Evolutionary conservation across 2,797 vertebrate genomes (phyloP).

Genomic region (Arnoldichthys spilopterus): DNA sequence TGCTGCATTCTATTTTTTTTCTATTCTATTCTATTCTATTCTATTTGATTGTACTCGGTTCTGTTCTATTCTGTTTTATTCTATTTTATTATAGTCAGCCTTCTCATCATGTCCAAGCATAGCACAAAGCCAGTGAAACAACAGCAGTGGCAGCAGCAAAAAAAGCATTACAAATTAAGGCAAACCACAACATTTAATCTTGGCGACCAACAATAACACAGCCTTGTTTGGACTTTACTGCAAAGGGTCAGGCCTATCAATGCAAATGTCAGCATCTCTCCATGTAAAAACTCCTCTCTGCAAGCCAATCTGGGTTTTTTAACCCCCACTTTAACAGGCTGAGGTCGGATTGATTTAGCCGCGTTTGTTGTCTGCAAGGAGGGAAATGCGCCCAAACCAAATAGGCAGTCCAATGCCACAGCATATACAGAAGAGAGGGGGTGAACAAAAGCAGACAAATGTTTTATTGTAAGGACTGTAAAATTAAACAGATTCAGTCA

Average conservation of each 20-base stretch:
- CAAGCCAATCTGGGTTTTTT: conserved; percentile 21
- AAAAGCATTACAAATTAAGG: background rate
- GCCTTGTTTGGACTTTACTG: conserved; percentile 24
- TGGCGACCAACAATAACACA: conserved; percentile 12
- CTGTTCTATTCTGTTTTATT: background rate
- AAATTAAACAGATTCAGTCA: conserved; percentile 70
- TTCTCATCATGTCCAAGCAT: background rate
- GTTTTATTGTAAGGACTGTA: conserved; percentile 65
- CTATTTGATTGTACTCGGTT: no score
- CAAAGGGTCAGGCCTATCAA: background rate
- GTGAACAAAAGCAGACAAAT: conserved; percentile 62
- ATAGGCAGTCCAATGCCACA: conserved; percentile 6
- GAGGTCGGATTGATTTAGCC: conserved; percentile 23
- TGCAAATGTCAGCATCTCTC: background rate
- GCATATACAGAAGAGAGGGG: background rate
- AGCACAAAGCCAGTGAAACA: background rate
- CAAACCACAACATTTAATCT: conserved; percentile 9
- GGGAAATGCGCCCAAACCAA: conserved; percentile 12
- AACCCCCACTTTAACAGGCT: conserved; percentile 14
- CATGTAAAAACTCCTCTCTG: conserved; percentile 6
- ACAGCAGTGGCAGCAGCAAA: background rate
- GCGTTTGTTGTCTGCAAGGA: conserved; percentile 13
- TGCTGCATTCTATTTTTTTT: background rate
- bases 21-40: background rate
- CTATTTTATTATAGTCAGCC: no score